Conservation (phyloP, 2,888 invertebrate genomes). For the Heterodera filipjevi region DNA sequence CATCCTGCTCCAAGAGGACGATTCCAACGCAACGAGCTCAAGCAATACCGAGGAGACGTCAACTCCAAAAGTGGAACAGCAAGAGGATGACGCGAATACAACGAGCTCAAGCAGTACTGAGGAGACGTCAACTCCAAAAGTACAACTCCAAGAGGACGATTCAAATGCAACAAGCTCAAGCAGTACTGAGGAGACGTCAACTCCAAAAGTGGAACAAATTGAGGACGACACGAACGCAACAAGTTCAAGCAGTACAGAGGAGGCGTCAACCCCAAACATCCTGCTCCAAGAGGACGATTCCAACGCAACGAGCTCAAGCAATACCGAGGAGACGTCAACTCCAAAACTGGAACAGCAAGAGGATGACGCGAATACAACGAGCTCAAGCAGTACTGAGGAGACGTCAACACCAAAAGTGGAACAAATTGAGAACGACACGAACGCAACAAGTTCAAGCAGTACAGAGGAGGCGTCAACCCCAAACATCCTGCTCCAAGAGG, state of each 20-base stretch:
- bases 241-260: background rate
- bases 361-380: too few species aligned
- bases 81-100: background rate
- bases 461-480: background rate
- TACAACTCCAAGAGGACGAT: background rate
- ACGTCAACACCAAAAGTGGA: background rate
- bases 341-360: slow-evolving; percentile 5
- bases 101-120: too few species aligned
- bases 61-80: slow-evolving; percentile 1
- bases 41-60: background rate
- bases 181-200: background rate
- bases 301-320: background rate
- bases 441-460: background rate
- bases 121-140: too few species aligned
- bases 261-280: background rate
- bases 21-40: background rate
- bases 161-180: background rate
- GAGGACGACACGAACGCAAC: slow-evolving; percentile 5
- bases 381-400: too few species aligned
- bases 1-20: background rate
- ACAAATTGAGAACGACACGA: background rate
- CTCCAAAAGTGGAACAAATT: background rate
- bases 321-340: background rate
- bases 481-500: background rate
- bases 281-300: background rate